A percentile compares a stretch with the other conserved stretches of the same genome.
Evolutionary conservation across 2,797 vertebrate genomes (phyloP).

Genomic region (Tokudaia tokunoshimensis): DNA sequence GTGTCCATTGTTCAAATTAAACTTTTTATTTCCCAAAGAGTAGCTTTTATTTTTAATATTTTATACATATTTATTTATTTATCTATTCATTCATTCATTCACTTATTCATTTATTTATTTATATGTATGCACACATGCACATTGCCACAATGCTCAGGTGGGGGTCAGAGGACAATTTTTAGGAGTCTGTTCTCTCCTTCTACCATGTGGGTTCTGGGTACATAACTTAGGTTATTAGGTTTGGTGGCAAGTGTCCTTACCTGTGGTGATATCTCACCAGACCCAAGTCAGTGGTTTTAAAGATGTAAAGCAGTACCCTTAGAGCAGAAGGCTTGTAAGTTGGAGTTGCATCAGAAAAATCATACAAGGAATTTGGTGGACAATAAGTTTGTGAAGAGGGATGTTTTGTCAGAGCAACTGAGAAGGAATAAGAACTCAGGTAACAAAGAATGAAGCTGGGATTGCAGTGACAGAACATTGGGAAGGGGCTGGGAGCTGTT

Average conservation of each 20-base stretch:
- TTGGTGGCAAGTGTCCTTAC: background rate
- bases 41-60: background rate
- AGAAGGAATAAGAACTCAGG: background rate
- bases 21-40: background rate
- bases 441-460: background rate
- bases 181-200: too few relatives aligned
- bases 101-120: background rate
- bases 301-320: background rate
- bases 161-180: too few relatives aligned
- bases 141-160: background rate
- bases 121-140: background rate
- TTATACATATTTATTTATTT: background rate
- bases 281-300: constrained; percentile 5
- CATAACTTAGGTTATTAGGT: background rate
- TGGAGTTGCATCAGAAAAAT: constrained; percentile 9
- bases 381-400: background rate
- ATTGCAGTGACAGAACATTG: background rate
- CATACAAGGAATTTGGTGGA: background rate
- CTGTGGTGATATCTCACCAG: background rate
- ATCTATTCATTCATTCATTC: background rate
- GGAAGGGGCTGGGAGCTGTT: background rate
- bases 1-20: background rate
- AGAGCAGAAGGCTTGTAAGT: background rate
- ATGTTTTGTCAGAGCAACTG: background rate
- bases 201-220: too few relatives aligned